A percentile compares a stretch with the other conserved stretches of the same genome.
Evolutionary conservation across 2,888 invertebrate species (phyloP).

Genomic region (Drosophila subquinaria): DNA sequence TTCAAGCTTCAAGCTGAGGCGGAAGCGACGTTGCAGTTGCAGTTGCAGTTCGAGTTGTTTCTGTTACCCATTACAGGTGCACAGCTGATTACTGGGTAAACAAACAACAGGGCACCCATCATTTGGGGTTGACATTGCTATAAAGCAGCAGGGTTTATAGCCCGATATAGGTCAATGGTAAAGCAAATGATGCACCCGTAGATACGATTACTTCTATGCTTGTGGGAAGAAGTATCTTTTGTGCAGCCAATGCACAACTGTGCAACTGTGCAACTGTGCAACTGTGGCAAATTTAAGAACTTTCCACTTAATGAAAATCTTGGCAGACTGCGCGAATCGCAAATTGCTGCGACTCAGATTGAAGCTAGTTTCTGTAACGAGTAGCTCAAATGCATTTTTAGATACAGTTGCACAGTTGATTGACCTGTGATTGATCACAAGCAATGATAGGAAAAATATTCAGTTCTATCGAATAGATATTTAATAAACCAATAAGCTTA

Average conservation of each 20-base stretch:
- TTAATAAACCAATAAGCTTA: neutral
- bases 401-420: neutral
- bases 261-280: slow-evolving; percentile 33
- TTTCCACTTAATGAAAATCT: slow-evolving; percentile 57
- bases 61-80: slow-evolving; percentile 45
- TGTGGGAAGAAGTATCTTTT: slow-evolving; percentile 35
- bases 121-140: slow-evolving; percentile 59
- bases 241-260: slow-evolving; percentile 1
- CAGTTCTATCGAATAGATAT: neutral
- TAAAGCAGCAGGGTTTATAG: slow-evolving; percentile 60
- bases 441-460: neutral
- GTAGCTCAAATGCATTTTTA: neutral
- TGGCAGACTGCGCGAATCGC: slow-evolving; percentile 42
- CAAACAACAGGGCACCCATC: slow-evolving; percentile 32
- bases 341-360: slow-evolving; percentile 34
- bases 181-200: slow-evolving; percentile 1
- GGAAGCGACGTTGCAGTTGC: slow-evolving; percentile 44
- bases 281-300: slow-evolving; percentile 57
- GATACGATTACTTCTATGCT: slow-evolving; percentile 14
- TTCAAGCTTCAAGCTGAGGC: slow-evolving; percentile 54
- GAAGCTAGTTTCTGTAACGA: neutral
- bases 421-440: neutral
- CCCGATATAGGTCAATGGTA: slow-evolving; percentile 57
- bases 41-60: slow-evolving; percentile 9
- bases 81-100: slow-evolving; percentile 36